These are phyloP conservation scores for Oceanites oceanicus DNA, from an alignment of 2,113 vertebrate species.

Conservation along the genomic window DNA sequence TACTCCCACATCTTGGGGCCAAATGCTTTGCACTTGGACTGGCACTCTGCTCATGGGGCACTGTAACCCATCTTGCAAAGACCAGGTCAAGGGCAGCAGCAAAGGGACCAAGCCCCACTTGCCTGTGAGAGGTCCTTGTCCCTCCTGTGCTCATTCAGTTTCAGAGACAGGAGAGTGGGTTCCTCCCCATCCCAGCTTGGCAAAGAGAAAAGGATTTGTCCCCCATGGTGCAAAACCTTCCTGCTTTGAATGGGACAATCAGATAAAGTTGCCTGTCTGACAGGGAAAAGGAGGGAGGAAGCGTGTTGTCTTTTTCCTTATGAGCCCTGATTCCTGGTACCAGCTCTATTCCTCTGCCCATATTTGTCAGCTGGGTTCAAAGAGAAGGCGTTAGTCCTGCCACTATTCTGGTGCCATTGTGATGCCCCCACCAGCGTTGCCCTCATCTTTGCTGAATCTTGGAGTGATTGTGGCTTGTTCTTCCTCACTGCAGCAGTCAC, in stretches of 20 bases:
- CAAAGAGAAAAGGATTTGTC: background rate
- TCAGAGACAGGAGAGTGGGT: no score
- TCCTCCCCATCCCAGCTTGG: background rate
- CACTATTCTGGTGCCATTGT: background rate
- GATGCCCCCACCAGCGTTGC: background rate
- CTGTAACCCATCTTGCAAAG: background rate
- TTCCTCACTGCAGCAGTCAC: background rate
- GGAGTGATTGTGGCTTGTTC: background rate
- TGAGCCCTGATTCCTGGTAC: background rate
- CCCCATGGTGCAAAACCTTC: background rate
- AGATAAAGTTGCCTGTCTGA: background rate
- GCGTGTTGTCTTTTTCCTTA: fast-evolving
- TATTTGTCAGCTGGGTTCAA: background rate
- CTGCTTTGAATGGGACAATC: background rate
- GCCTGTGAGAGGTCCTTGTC: background rate
- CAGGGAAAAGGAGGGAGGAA: background rate
- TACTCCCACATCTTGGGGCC: background rate
- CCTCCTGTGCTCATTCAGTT: background rate
- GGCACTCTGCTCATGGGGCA: background rate
- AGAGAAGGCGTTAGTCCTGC: background rate
- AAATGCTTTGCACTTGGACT: background rate
- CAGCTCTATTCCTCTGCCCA: background rate
- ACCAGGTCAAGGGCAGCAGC: background rate
- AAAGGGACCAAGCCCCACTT: background rate
- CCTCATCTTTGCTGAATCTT: background rate